Evolutionary conservation across 1,140 invertebrate species (phyloP), one percentile per base, ranked within the genome.

Genomic region (Trichonephila clavata): DNA sequence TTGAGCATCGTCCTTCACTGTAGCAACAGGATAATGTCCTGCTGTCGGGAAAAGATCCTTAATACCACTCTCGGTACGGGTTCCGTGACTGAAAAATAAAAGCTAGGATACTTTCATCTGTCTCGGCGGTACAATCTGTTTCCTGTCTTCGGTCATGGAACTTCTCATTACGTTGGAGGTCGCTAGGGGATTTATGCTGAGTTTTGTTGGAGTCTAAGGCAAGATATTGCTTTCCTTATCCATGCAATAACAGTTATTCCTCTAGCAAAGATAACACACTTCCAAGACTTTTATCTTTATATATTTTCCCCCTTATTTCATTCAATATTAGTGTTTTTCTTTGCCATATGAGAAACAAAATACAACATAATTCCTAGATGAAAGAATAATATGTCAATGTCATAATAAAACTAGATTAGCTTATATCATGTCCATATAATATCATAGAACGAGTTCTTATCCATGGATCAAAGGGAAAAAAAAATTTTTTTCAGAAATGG

Each of bases 141-240:
- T 77, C 71, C 71, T 77, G 71, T 77, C 71, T 27, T 77, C 14
- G 71, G 71, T 7, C 27, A 16, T 32, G 71, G 71, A 77, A 77
- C 71, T 77, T 77, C 71, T 77, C 71, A 77, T 77, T 77, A 77
- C 27, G 32, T 18, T 18, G 10, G 71, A 77, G n/a, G 16, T 77
- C 71, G 27, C 71, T 32, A 18, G 71, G 71, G 71, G 71, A 77
- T 39, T 77, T 77, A 77, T 77, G 71, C 71, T 77, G 24, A 32
- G 71, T 77, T 77, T 39, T 77, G 71, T 77, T 77, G 16, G 71
- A 18, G 24, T 27, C 27, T 77, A 24, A 32, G 16, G 5, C 4
- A 20, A 77, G 24, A 39, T 77, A 77, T 77, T 77, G 71, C 71
- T 77, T 77, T 32, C 27, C 71, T 77, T 77, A 77, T 77, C 71